These are phyloP conservation scores for Tragopan temminckii DNA, from an alignment of 2,797 vertebrate species.

Conservation along the genomic window DNA sequence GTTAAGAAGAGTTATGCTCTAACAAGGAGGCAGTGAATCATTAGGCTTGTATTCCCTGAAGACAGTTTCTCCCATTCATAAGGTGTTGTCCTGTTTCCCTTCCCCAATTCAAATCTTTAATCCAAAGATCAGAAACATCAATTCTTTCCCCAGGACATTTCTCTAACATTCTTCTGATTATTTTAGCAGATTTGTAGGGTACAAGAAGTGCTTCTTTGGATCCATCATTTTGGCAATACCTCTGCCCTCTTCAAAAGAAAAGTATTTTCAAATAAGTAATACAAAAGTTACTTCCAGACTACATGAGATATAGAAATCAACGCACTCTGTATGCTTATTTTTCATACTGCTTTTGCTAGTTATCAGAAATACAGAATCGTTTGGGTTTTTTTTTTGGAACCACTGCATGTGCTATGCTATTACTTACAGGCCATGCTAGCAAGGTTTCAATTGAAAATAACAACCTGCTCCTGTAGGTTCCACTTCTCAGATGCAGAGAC, in stretches of 20 bases:
- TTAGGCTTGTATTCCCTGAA: constrained; percentile 35
- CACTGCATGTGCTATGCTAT: background rate
- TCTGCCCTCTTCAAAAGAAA: constrained; percentile 25
- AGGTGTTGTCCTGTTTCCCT: background rate
- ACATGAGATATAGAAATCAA: constrained; percentile 17
- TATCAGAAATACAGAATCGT: constrained; percentile 18
- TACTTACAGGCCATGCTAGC: constrained; percentile 19
- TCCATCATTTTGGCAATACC: constrained; percentile 24
- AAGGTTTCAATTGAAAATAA: background rate
- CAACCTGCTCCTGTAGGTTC: constrained; percentile 10
- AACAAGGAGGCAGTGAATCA: constrained; percentile 26
- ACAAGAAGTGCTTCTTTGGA: constrained; percentile 31
- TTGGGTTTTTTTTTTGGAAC: background rate
- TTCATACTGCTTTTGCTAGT: background rate
- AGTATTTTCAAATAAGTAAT: background rate
- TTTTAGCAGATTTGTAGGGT: constrained; percentile 20
- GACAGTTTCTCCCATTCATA: background rate
- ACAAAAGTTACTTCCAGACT: constrained; percentile 28
- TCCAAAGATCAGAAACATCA: background rate
- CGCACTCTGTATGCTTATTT: background rate
- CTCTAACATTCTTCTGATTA: background rate
- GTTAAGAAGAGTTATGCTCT: background rate
- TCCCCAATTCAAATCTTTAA: background rate
- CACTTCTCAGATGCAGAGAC: background rate
- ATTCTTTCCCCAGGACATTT: background rate